Base-by-base conservation (phyloP, 2,113 vertebrate species). In the Cottus gobio region DNA sequence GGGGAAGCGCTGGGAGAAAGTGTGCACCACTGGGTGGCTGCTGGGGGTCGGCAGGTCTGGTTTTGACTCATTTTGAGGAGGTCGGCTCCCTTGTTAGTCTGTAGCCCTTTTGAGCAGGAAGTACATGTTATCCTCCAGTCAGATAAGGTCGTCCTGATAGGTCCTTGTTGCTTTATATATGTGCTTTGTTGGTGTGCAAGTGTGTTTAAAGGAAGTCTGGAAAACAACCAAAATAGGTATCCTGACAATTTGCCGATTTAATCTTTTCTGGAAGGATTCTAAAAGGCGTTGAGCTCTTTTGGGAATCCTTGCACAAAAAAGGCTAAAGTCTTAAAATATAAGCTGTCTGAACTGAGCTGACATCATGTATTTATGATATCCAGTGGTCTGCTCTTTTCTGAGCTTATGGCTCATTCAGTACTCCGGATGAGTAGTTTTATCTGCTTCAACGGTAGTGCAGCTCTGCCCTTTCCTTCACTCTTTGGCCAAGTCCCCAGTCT, bases 341-440 rank as follows among this genome's bases (percentile, higher is more conserved):
- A 77, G 37, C 56, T 62, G 44, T 72, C 24, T 77, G 16, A 83
- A 61, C 24, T 54, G 37, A 86, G 71, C 70, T 73, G 81, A 82
- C 71, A 73, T 54, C 46, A 30, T 71, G 54, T 57, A 65, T 83
- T 83, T 84, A 75, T 63, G 71, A 82, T 50, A 81, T 81, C 50
- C 65, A 84, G 64, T 62, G 31, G 60, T 78, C 73, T 79, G 79
- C 79, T 77, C 44, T 85, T 82, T 88, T 67, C 58, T 56, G 36
- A 75, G 67, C 67, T 76, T 48, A 70, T 71, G 65, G 71, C 82
- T 80, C 74, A 79, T 86, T 91, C 77, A 71, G 44, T 69, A 37
- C 72, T 89, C 70, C 2, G 70, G 69, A 84, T 87, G 85, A 81
- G 82, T 84, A 75, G 82, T 71, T 87, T 85, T 76, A 89, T 90